Percentiles rank a stretch among this genome's conserved stretches.
These are phyloP conservation scores for Podarcis siculus DNA, from an alignment of 2,797 vertebrate species.

Conservation along the genomic window DNA sequence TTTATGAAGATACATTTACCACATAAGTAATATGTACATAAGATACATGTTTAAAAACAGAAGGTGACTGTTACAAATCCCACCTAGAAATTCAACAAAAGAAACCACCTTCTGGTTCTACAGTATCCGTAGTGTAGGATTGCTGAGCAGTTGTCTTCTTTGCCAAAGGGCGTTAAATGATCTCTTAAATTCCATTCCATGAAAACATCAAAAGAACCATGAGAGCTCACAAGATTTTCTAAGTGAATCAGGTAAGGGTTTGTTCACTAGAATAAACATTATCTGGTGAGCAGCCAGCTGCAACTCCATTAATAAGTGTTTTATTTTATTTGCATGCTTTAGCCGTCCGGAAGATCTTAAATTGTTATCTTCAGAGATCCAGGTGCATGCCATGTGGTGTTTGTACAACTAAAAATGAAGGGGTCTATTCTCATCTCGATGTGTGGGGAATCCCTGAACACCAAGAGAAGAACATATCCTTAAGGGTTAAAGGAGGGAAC, in stretches of 20 bases:
- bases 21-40: constrained; percentile 59
- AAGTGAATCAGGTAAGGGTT: constrained; percentile 64
- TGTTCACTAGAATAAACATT: constrained; percentile 68
- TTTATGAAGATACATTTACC: constrained; percentile 69
- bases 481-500: constrained; percentile 77
- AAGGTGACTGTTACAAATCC: constrained; percentile 57
- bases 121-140: constrained; percentile 46
- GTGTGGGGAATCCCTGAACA: constrained; percentile 77
- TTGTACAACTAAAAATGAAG: constrained; percentile 76
- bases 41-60: constrained; percentile 46
- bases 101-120: constrained; percentile 48
- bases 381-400: constrained; percentile 71
- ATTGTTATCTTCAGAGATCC: constrained; percentile 74
- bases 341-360: constrained; percentile 73
- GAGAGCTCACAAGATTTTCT: constrained; percentile 66
- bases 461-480: constrained; percentile 78
- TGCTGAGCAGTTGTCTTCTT: constrained; percentile 69
- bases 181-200: constrained; percentile 57
- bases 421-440: constrained; percentile 74
- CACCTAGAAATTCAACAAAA: constrained; percentile 61
- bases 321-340: constrained; percentile 72
- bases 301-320: constrained; percentile 67
- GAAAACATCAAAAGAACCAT: constrained; percentile 56
- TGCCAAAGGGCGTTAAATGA: constrained; percentile 59
- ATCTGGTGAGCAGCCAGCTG: constrained; percentile 69